Percentiles rank a stretch among this genome's conserved stretches.
Evolutionary conservation across 1,140 invertebrate species (phyloP).

Genomic region (Drosophila nigrodunni): DNA sequence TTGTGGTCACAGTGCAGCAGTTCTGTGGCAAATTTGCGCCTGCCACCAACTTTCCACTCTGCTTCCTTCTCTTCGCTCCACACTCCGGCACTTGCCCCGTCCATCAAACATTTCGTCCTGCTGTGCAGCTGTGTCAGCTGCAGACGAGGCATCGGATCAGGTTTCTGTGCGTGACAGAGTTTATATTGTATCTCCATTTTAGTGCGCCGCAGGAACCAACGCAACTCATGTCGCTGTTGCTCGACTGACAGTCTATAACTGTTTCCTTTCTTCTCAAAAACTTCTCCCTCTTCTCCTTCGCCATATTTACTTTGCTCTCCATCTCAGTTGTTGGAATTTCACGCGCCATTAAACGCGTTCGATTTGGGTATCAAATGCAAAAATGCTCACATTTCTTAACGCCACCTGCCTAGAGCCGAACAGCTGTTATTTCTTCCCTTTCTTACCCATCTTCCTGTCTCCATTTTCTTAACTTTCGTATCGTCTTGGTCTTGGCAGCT

Average conservation of each 20-base stretch:
- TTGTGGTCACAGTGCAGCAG: slow-evolving; percentile 57
- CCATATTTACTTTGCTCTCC: neutral
- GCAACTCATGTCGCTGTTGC: slow-evolving; percentile 30
- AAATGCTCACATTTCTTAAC: slow-evolving; percentile 8
- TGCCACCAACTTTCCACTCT: neutral
- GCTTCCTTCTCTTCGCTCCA: neutral
- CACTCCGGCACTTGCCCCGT: neutral
- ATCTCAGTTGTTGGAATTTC: slow-evolving; percentile 48
- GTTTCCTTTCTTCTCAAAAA: neutral
- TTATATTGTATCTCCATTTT: slow-evolving; percentile 48
- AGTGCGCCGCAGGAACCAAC: slow-evolving; percentile 23
- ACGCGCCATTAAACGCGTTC: slow-evolving; percentile 71
- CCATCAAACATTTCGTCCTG: neutral
- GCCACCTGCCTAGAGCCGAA: slow-evolving; percentile 15
- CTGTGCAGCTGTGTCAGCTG: slow-evolving; percentile 22
- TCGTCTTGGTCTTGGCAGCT: slow-evolving; percentile 53
- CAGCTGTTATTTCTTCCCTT: slow-evolving; percentile 19
- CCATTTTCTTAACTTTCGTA: neutral
- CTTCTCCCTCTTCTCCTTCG: neutral
- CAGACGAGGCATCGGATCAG: slow-evolving; percentile 25
- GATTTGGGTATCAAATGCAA: slow-evolving; percentile 61
- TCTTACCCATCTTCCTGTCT: neutral
- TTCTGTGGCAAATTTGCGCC: slow-evolving; percentile 23
- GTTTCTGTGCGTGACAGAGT: slow-evolving; percentile 41
- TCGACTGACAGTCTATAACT: slow-evolving; percentile 8